A percentile compares a stretch with the other conserved stretches of the same genome.
These are phyloP conservation scores for Crenichthys baileyi DNA, from an alignment of 2,797 vertebrate species.

Conservation along the genomic window DNA sequence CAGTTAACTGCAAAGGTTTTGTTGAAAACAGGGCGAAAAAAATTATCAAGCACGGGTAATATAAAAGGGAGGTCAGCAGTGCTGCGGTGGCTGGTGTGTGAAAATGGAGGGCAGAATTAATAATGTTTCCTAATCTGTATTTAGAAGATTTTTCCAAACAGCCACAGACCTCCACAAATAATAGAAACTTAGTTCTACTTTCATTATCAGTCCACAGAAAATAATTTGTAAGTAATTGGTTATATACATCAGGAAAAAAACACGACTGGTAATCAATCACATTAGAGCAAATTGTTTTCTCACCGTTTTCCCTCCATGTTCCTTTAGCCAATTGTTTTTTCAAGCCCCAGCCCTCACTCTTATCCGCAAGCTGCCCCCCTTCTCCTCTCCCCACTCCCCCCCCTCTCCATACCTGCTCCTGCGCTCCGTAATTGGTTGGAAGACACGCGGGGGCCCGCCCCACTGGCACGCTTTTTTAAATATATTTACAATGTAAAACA, in stretches of 20 bases:
- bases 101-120: background rate
- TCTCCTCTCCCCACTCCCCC: constrained; percentile 5
- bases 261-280: constrained; percentile 67
- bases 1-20: background rate
- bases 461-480: constrained; percentile 53
- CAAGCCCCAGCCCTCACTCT: constrained; percentile 44
- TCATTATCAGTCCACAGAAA: constrained; percentile 33
- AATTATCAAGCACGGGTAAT: too few relatives aligned
- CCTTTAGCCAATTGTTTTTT: constrained; percentile 6
- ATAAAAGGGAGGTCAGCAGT: too few relatives aligned
- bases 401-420: constrained; percentile 52
- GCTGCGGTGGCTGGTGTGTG: too few relatives aligned
- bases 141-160: background rate
- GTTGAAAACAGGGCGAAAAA: too few relatives aligned
- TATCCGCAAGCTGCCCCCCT: constrained; percentile 27
- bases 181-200: background rate
- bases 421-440: constrained; percentile 63
- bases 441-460: constrained; percentile 56
- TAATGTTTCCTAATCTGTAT: background rate
- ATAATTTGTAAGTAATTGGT: constrained; percentile 43
- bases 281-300: constrained; percentile 66
- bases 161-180: background rate
- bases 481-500: constrained; percentile 78
- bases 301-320: constrained; percentile 19
- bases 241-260: constrained; percentile 38